Conservation (phyloP, 2,113 vertebrate genomes). For the Syngnathoides biaculeatus region DNA sequence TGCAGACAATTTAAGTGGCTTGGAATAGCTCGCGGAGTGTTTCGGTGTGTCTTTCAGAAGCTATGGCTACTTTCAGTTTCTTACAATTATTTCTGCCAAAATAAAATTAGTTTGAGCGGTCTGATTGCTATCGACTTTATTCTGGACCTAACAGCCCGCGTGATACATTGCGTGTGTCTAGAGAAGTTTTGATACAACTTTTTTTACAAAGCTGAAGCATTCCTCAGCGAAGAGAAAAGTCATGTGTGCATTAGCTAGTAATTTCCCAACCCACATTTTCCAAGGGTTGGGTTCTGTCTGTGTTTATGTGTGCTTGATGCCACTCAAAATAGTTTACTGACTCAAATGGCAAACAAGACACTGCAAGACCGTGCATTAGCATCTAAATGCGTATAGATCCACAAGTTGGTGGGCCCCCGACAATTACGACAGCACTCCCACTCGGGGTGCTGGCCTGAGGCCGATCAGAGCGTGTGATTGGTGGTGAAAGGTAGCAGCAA, state of each 20-base stretch:
- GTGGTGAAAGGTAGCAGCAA: slow-evolving; percentile 60
- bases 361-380: slow-evolving; percentile 38
- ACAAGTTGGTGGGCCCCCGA: slow-evolving; percentile 43
- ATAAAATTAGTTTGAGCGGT: slow-evolving; percentile 39
- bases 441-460: slow-evolving; percentile 51
- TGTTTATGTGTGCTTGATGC: slow-evolving; percentile 34
- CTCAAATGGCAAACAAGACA: slow-evolving; percentile 61
- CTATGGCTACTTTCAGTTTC: not conserved
- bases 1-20: not conserved
- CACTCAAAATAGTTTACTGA: slow-evolving; percentile 50
- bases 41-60: not conserved
- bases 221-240: slow-evolving; percentile 1
- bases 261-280: slow-evolving; percentile 20
- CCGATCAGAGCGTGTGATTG: slow-evolving; percentile 56
- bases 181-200: slow-evolving; percentile 18
- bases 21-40: not conserved
- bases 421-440: slow-evolving; percentile 48
- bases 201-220: slow-evolving; percentile 22
- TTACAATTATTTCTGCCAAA: slow-evolving; percentile 34
- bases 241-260: slow-evolving; percentile 1
- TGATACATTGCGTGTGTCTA: not conserved
- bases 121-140: not conserved
- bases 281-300: slow-evolving; percentile 31
- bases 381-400: slow-evolving; percentile 34
- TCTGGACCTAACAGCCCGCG: not conserved